Conservation (phyloP, 2,888 invertebrate species). For the Myopa tessellatipennis region DNA sequence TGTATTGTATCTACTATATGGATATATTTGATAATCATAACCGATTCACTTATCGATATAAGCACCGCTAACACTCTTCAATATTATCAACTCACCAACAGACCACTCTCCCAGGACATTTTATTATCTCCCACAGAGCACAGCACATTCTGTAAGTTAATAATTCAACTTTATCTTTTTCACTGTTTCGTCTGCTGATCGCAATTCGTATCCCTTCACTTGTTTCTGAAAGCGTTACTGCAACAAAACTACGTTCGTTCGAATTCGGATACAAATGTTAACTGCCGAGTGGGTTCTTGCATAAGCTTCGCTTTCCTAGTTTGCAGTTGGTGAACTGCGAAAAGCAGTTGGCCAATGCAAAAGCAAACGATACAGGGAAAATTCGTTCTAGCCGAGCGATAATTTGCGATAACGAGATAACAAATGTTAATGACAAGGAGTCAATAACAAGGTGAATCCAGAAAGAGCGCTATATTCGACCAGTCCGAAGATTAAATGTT, state of each 20-base stretch:
- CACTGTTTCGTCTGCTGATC: background rate
- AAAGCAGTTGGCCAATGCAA: slow-evolving; percentile 15
- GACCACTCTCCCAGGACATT: slow-evolving; percentile 62
- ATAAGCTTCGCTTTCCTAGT: background rate
- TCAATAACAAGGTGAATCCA: too few relatives aligned
- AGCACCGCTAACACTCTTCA: background rate
- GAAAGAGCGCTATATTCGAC: background rate
- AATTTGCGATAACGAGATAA: slow-evolving; percentile 36
- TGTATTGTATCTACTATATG: background rate
- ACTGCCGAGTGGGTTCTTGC: slow-evolving; percentile 14
- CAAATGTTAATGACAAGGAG: background rate
- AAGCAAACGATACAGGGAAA: background rate
- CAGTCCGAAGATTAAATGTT: too few relatives aligned
- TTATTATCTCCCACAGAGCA: slow-evolving; percentile 60
- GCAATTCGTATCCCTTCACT: background rate
- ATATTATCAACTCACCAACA: slow-evolving; percentile 59
- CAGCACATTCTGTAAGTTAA: slow-evolving; percentile 55
- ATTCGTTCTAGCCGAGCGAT: slow-evolving; percentile 13
- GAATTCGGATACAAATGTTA: slow-evolving; percentile 24
- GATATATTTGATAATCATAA: background rate
- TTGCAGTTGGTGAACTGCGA: slow-evolving; percentile 5
- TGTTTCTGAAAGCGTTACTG: background rate
- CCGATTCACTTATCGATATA: background rate
- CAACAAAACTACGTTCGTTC: slow-evolving; percentile 26
- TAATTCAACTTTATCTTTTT: background rate